phyloP scores from a whole-genome alignment of 2,113 vertebrate genomes.

The Microcebus tavaratra region DNA sequence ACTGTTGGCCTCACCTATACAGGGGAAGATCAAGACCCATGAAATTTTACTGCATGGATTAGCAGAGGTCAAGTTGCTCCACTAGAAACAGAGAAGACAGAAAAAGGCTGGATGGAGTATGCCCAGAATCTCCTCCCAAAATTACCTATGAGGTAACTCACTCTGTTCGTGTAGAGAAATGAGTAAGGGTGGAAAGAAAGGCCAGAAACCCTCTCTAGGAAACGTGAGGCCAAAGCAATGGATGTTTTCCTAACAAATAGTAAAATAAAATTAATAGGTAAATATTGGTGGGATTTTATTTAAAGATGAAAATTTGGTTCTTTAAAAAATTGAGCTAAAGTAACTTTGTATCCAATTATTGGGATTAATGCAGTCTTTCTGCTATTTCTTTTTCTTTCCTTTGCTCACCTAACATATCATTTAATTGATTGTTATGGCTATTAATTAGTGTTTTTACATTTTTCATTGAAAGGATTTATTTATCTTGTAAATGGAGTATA shows the following conservation, averaged over 20 bases:
- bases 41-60: neutral
- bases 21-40: neutral
- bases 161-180: neutral
- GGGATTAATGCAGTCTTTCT: neutral
- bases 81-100: neutral
- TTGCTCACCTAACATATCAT: neutral
- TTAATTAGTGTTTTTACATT: neutral
- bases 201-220: neutral
- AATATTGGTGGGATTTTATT: neutral
- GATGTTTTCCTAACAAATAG: neutral
- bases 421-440: neutral
- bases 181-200: neutral
- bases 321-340: neutral
- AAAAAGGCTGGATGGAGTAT: neutral
- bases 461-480: neutral
- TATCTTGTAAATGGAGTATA: neutral
- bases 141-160: neutral
- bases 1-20: neutral
- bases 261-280: neutral
- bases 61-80: neutral
- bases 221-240: neutral
- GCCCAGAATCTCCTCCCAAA: neutral
- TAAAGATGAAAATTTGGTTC: neutral
- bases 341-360: neutral
- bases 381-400: neutral